These are phyloP conservation scores for Eupristina koningsbergeri DNA, from an alignment of 1,140 invertebrate genomes.

Conservation along the genomic window DNA sequence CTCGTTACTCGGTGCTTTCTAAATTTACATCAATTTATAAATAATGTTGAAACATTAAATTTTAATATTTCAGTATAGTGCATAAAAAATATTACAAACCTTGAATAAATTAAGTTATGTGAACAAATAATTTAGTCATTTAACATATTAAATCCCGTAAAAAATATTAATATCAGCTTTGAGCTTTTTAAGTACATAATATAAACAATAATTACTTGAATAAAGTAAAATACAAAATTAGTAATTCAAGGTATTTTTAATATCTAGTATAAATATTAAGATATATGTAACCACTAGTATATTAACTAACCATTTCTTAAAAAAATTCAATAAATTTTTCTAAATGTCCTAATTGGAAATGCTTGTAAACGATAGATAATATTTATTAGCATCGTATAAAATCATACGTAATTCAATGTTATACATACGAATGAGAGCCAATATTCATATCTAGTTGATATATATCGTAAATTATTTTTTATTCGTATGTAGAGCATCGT, in stretches of 20 bases:
- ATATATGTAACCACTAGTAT: background rate
- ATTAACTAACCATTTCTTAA: background rate
- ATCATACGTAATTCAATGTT: background rate
- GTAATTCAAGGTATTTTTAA: background rate
- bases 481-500: background rate
- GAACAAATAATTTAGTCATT: no score
- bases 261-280: background rate
- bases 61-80: no score
- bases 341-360: background rate
- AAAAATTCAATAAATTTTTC: background rate
- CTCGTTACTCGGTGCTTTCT: no score
- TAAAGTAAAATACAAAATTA: background rate
- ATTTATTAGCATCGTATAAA: background rate
- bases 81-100: no score
- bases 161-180: no score
- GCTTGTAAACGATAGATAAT: background rate
- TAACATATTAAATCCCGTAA: no score
- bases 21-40: no score
- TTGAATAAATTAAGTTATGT: no score
- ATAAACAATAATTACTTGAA: background rate
- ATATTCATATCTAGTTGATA: background rate
- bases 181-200: no score
- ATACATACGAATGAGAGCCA: background rate
- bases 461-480: background rate
- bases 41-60: no score